These are phyloP conservation scores for Notolepis coatsorum DNA, from an alignment of 2,797 vertebrate species.

Conservation along the genomic window DNA sequence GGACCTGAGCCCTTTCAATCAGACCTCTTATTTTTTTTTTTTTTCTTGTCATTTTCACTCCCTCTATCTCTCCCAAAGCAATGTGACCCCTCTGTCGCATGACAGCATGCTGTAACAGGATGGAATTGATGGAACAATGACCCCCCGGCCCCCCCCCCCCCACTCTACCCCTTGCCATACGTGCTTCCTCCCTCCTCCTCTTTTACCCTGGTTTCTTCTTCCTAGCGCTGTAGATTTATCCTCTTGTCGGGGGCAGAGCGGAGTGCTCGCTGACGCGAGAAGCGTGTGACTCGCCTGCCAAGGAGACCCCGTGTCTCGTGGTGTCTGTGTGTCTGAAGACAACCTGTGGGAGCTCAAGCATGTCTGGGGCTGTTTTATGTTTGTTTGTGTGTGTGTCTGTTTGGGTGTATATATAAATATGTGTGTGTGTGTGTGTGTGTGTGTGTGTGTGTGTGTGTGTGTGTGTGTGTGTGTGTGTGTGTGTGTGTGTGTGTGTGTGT, in stretches of 20 bases:
- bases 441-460: slow-evolving; percentile 13
- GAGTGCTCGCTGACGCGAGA: slow-evolving; percentile 54
- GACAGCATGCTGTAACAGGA: slow-evolving; percentile 62
- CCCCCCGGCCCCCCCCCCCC: slow-evolving; percentile 46
- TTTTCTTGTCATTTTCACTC: slow-evolving; percentile 36
- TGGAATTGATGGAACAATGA: slow-evolving; percentile 62
- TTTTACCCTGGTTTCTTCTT: slow-evolving; percentile 1
- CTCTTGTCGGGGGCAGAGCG: slow-evolving; percentile 70
- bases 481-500: background rate
- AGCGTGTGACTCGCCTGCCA: slow-evolving; percentile 60
- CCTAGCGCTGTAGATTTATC: slow-evolving; percentile 67
- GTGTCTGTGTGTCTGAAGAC: slow-evolving; percentile 25
- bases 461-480: slow-evolving; percentile 12
- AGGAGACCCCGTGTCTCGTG: slow-evolving; percentile 48
- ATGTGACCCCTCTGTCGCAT: slow-evolving; percentile 26
- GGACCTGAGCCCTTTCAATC: slow-evolving; percentile 60
- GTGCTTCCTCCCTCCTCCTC: slow-evolving; percentile 11
- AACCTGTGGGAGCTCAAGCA: slow-evolving; percentile 11
- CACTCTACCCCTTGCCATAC: slow-evolving; percentile 45
- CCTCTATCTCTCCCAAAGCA: slow-evolving; percentile 18
- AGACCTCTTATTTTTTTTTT: slow-evolving; percentile 24
- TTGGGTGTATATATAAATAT: slow-evolving; percentile 41
- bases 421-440: slow-evolving; percentile 25
- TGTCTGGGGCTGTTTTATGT: slow-evolving; percentile 1
- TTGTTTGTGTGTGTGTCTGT: slow-evolving; percentile 20